Evolutionary conservation across 2,888 invertebrate species (phyloP), one percentile per base, ranked within the genome.

Genomic region (Seladonia tumulorum): DNA sequence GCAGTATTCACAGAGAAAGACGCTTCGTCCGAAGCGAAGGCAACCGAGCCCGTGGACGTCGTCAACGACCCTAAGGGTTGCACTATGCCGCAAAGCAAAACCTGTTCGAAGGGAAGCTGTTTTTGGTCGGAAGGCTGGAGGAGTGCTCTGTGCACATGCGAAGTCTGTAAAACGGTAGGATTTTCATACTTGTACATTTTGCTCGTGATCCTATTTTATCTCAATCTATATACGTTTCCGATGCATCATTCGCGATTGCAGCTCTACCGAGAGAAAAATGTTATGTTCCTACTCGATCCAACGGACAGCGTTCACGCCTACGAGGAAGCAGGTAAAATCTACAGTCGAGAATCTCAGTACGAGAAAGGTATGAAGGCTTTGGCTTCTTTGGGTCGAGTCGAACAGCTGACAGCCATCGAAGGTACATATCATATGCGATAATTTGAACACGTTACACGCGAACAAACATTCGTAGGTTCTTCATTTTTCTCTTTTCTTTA

Each of bases 261-360:
- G 84, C 96, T 98, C 95, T 99, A 99, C 93, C 96, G 96, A 92
- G 96, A 96, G 39, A 95, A 97, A 74, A 96, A 96, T 49, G 96
- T 99, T 5, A 94, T 96, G 80, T 99, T 97, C 94, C 95, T 99
- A 74, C 95, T 97, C 49, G 98, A 99, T 95, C 95, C 96, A 0
- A 97, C 97, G 89, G 99, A 99, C 93, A 98, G 98, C 0, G 97
- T 98, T 0, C 96, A 96, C 86, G 97, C 97, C 0, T 99, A 98
- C 95, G 97, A 98, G 95, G 97, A 97, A 90, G 96, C 97, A 90
- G 97, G 97, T 22, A 97, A 97, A 94, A 96, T 96, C 81, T 96
- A 96, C 77, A 93, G 94, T 7, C 95, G 95, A 14, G 96, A 96
- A 88, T 96, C 96, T 12, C 97, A 96, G 86, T 97, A 98, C 93